Evolutionary conservation across 2,888 invertebrate genomes (phyloP).

Genomic region (Sesamia inferens): DNA sequence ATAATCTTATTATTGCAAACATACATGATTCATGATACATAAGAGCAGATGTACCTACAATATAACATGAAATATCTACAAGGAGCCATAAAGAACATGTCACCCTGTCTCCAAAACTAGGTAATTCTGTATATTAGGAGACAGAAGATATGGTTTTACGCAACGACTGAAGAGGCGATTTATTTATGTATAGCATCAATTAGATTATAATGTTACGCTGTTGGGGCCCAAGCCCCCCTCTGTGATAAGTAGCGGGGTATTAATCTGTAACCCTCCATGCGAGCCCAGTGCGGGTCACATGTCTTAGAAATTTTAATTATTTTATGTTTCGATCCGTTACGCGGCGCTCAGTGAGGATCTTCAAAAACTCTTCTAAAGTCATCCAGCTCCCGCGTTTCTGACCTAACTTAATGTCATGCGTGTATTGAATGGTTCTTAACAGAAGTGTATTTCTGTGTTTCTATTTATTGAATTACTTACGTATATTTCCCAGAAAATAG

Average conservation of each 20-base stretch:
- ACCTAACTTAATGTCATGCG: too few relatives aligned
- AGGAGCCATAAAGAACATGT: too few relatives aligned
- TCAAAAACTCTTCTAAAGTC: neutral
- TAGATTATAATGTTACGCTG: neutral
- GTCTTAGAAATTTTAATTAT: neutral
- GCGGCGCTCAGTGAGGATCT: neutral
- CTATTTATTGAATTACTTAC: constrained; percentile 70
- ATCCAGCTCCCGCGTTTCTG: neutral
- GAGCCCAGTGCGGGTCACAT: neutral
- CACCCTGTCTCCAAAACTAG: too few relatives aligned
- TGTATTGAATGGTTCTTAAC: too few relatives aligned
- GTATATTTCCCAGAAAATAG: constrained; percentile 71
- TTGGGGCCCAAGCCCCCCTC: neutral
- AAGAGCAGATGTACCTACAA: too few relatives aligned
- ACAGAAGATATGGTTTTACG: neutral
- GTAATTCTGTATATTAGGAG: too few relatives aligned
- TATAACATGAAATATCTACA: too few relatives aligned
- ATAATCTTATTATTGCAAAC: too few relatives aligned
- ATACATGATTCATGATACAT: too few relatives aligned
- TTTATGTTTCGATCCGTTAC: neutral
- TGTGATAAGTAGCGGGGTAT: neutral
- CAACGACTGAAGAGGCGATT: neutral
- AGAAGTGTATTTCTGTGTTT: neutral
- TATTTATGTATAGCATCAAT: neutral
- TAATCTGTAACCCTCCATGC: neutral